Evolutionary conservation across 1,140 invertebrate genomes (phyloP).

Genomic region (Hormaphis cornu): DNA sequence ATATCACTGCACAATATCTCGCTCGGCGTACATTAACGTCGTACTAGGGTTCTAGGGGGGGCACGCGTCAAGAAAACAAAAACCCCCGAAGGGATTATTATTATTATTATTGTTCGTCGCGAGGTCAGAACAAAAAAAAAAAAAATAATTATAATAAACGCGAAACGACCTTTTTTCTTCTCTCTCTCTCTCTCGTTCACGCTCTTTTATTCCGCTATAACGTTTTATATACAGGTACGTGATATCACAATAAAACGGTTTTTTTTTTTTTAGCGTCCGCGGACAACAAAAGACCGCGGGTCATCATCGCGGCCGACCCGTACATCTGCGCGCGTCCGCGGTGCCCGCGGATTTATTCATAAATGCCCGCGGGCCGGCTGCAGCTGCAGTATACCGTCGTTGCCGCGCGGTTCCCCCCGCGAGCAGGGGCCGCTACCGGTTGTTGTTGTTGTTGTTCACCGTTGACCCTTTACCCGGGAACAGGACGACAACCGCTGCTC

Average conservation of each 20-base stretch:
- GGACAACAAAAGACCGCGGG: constrained; percentile 26
- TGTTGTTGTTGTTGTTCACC: too few relatives aligned
- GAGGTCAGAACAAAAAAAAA: neutral
- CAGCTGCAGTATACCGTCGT: neutral
- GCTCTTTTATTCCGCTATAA: too few relatives aligned
- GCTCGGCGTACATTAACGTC: too few relatives aligned
- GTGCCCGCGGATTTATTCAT: constrained; percentile 30
- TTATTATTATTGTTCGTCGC: too few relatives aligned
- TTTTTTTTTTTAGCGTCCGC: neutral
- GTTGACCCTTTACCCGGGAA: constrained; percentile 4
- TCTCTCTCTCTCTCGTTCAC: neutral
- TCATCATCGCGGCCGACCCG: constrained; percentile 10
- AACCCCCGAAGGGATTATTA: constrained; percentile 8
- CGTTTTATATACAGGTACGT: too few relatives aligned
- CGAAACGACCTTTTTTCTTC: neutral
- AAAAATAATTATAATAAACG: neutral
- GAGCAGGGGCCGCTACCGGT: neutral
- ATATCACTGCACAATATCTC: too few relatives aligned
- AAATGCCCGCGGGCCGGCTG: constrained; percentile 27
- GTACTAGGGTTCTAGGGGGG: neutral
- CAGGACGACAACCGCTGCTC: neutral
- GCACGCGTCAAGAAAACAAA: neutral
- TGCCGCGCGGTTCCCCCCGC: neutral
- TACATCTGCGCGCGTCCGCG: neutral
- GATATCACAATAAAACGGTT: too few relatives aligned